Base-by-base conservation (phyloP, 2,888 invertebrate species). In the Lagria hirta region DNA sequence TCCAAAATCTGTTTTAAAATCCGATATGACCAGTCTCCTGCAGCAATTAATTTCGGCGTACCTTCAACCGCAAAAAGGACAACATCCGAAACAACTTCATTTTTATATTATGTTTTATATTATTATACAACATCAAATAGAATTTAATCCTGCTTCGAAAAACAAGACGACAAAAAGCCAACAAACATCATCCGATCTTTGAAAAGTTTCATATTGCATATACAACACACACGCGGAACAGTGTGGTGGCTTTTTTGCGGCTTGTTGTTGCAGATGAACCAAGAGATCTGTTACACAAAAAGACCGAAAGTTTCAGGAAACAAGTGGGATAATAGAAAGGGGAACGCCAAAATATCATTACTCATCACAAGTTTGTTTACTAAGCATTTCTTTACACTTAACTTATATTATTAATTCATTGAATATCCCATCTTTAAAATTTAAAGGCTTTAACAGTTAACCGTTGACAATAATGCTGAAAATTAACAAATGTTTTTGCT, bases 271-370 rank as follows among this genome's bases (percentile, higher is more conserved):
- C 58, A 60, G 59, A 55, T 53, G 32, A 49, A 43, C 42, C 42
- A 45, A 41, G 45, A 51, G 61, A 61, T 64, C 62, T 54, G 52
- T 64, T 58, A 55, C 62, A 60, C 60, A 62, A 56, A 61, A 50
- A 54, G 53, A 46, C 60, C 62, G 60, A 59, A 54, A 42, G 50
- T 49, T 11, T 18, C 29, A 38, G 40, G 45, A 38, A 44, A 44
- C 27, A 38, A 32, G 38, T 20, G 32, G 30, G 17, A 32, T 24
- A 24, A 23, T n/a, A n/a, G n/a, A n/a, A n/a, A n/a, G n/a, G n/a
- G n/a, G n/a, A n/a, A n/a, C n/a, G n/a, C n/a, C n/a, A n/a, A n/a
- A n/a, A n/a, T n/a, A n/a, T n/a, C n/a, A n/a, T n/a, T n/a, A n/a
- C n/a, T n/a, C n/a, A n/a, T n/a, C n/a, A n/a, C n/a, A n/a, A n/a